phyloP scores from a whole-genome alignment of 2,113 vertebrate species.

The Sisor rabdophorus region DNA sequence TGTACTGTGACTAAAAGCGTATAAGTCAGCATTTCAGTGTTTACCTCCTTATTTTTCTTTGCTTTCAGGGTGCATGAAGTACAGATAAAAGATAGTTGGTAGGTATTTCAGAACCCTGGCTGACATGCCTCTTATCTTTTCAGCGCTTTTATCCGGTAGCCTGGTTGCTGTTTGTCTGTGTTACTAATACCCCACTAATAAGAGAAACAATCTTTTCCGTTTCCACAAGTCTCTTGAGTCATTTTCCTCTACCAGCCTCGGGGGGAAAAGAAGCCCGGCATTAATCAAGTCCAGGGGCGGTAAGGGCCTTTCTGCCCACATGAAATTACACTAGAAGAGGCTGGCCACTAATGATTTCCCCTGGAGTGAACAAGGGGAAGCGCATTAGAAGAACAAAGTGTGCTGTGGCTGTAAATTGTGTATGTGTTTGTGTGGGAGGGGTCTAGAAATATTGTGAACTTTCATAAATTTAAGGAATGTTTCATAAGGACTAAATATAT shows the following conservation, averaged over 20 bases:
- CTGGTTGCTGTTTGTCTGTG: slow-evolving; percentile 58
- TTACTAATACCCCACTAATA: slow-evolving; percentile 67
- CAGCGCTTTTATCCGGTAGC: slow-evolving; percentile 54
- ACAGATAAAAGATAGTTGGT: slow-evolving; percentile 59
- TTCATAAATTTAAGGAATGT: slow-evolving; percentile 25
- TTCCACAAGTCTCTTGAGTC: slow-evolving; percentile 58
- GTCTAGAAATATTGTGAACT: neutral
- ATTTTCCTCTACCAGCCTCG: slow-evolving; percentile 51
- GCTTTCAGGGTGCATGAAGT: slow-evolving; percentile 19
- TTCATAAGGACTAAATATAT: slow-evolving; percentile 39
- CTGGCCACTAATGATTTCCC: slow-evolving; percentile 51
- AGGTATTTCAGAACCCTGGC: slow-evolving; percentile 52
- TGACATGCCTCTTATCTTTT: slow-evolving; percentile 56
- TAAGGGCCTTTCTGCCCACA: slow-evolving; percentile 28
- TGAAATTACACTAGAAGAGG: slow-evolving; percentile 42
- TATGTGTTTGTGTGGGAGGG: slow-evolving; percentile 6
- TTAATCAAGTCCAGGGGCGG: slow-evolving; percentile 68
- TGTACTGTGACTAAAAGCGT: slow-evolving; percentile 23
- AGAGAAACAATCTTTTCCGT: slow-evolving; percentile 60
- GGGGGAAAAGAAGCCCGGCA: slow-evolving; percentile 55
- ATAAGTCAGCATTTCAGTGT: slow-evolving; percentile 13
- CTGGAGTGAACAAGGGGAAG: slow-evolving; percentile 38
- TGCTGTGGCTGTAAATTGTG: slow-evolving; percentile 3
- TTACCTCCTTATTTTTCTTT: neutral
- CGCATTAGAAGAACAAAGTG: slow-evolving; percentile 51